Conservation (phyloP, 2,797 vertebrate species). For the Melanogrammus aeglefinus region DNA sequence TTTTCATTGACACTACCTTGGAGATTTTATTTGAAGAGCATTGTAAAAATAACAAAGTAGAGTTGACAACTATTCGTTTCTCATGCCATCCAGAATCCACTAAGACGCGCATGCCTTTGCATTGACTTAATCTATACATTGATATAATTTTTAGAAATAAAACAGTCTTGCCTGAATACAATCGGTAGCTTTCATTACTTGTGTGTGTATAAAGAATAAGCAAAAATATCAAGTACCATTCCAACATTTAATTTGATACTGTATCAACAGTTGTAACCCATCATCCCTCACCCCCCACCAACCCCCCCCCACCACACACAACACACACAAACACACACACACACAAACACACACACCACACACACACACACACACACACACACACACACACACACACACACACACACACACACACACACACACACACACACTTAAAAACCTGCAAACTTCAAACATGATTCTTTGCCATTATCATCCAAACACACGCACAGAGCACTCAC, state of each 20-base stretch:
- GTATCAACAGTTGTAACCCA: background rate
- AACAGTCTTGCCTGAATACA: background rate
- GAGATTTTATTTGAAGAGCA: background rate
- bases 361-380: no score
- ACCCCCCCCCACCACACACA: no score
- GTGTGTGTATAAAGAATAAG: background rate
- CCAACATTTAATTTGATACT: background rate
- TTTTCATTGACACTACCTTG: background rate
- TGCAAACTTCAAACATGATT: background rate
- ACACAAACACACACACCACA: no score
- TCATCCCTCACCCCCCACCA: no score
- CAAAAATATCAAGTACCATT: background rate
- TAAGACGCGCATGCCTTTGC: background rate
- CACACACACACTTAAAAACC: background rate
- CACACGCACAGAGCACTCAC: background rate
- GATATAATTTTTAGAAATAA: background rate
- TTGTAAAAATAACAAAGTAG: background rate
- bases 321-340: no score
- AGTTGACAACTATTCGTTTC: background rate
- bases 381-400: no score
- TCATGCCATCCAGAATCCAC: background rate
- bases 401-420: no score
- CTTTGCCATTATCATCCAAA: no score
- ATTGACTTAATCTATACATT: background rate
- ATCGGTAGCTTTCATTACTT: background rate